Conservation (phyloP, 2,797 vertebrate species). For the Fistularia commersonii region DNA sequence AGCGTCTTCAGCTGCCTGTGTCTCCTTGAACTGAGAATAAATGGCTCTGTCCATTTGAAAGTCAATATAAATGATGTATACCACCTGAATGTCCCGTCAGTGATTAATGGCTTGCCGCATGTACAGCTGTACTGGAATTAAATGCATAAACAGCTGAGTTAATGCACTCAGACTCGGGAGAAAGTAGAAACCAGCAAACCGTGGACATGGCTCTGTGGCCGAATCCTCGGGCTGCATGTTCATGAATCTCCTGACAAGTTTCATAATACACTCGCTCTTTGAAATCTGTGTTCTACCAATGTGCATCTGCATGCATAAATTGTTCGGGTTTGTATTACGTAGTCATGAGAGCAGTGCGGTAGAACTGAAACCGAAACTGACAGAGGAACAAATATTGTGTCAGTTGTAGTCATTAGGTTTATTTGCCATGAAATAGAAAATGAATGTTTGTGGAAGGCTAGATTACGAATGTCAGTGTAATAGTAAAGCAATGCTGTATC, state of each 20-base stretch:
- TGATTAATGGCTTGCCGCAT: slow-evolving; percentile 49
- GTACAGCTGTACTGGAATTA: slow-evolving; percentile 38
- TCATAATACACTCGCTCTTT: slow-evolving; percentile 37
- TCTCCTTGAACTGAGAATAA: slow-evolving; percentile 64
- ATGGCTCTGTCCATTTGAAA: slow-evolving; percentile 47
- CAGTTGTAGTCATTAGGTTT: slow-evolving; percentile 48
- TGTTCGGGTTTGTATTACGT: slow-evolving; percentile 55
- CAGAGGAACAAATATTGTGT: slow-evolving; percentile 63
- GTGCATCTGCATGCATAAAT: slow-evolving; percentile 62
- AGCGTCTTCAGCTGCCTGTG: slow-evolving; percentile 47
- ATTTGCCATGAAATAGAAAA: slow-evolving; percentile 50
- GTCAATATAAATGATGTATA: slow-evolving; percentile 57
- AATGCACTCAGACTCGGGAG: slow-evolving; percentile 13
- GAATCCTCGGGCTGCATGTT: slow-evolving; percentile 17
- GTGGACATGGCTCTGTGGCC: background rate
- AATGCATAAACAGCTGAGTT: slow-evolving; percentile 51
- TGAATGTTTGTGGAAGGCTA: slow-evolving; percentile 8
- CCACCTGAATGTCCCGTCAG: slow-evolving; percentile 33
- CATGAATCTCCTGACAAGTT: slow-evolving; percentile 47
- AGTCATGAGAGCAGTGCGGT: slow-evolving; percentile 29
- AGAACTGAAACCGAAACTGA: slow-evolving; percentile 56
- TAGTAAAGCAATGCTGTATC: slow-evolving; percentile 7
- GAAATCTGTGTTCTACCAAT: slow-evolving; percentile 52
- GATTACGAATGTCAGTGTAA: slow-evolving; percentile 12
- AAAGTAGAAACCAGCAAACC: slow-evolving; percentile 23